These are phyloP conservation scores for Habropoda laboriosa DNA, from an alignment of 1,140 invertebrate species.

Conservation along the genomic window DNA sequence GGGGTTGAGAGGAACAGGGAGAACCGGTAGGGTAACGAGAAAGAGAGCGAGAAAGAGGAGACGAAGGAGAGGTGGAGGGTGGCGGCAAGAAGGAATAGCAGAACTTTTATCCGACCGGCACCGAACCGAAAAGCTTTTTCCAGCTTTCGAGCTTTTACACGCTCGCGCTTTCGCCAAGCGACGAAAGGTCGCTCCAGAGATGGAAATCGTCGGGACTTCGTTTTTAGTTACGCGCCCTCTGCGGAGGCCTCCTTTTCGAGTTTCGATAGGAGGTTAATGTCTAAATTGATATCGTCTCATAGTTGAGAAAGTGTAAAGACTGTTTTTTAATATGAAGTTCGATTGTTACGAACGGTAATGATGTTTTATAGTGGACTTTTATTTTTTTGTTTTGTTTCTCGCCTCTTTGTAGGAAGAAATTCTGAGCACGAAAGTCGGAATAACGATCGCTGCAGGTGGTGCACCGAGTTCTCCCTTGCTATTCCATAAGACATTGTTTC, in stretches of 20 bases:
- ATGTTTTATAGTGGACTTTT: background rate
- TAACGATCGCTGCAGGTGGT: slow-evolving; percentile 31
- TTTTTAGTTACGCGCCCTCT: slow-evolving; percentile 19
- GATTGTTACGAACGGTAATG: background rate
- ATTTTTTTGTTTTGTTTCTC: too few relatives aligned
- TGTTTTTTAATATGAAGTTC: too few relatives aligned
- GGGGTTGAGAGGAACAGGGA: slow-evolving; percentile 29
- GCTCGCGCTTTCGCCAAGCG: slow-evolving; percentile 60
- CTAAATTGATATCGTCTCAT: too few relatives aligned
- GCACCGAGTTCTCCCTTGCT: background rate
- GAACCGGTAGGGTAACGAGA: slow-evolving; percentile 23
- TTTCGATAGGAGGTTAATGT: background rate
- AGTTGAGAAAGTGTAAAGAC: too few relatives aligned
- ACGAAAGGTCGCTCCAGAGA: slow-evolving; percentile 53
- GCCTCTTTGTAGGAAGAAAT: background rate
- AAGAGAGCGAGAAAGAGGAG: slow-evolving; percentile 44
- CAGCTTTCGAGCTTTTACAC: slow-evolving; percentile 73
- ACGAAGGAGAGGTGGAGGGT: slow-evolving; percentile 35
- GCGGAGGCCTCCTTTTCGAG: background rate
- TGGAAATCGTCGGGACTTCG: slow-evolving; percentile 58
- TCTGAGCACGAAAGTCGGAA: background rate
- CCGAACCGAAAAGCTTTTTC: slow-evolving; percentile 69
- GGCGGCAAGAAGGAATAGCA: slow-evolving; percentile 65
- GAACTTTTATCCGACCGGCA: slow-evolving; percentile 72
- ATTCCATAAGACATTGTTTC: slow-evolving; percentile 35